Evolutionary conservation across 2,888 invertebrate species (phyloP), one percentile per base, ranked within the genome.

Genomic region (Xanthostigma xanthostigma): DNA sequence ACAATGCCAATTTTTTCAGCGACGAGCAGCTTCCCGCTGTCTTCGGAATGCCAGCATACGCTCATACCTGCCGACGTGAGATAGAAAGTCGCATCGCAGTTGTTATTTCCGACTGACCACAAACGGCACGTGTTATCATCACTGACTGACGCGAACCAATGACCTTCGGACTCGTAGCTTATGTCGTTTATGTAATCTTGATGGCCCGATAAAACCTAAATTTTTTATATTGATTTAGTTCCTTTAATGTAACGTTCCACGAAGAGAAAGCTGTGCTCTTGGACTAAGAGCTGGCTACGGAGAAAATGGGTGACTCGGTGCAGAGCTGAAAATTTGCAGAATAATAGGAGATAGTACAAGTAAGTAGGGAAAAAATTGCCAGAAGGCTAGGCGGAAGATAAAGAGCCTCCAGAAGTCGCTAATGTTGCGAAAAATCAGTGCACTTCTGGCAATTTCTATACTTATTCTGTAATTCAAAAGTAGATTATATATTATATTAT

Each of bases 1-100:
- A 87, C 76, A 1, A 79, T 65, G n/a, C 86, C 85, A 56, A 75
- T 75, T 62, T 83, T 84, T 62, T 85, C 84, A 1, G 81, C 85
- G 2, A 86, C 81, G 53, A 87, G 64, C 17, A 87, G 67, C 66
- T 85, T 85, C 40, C 74, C 74, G 2, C 73, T 70, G 57, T 85
- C 84, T 50, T 80, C 78, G 39, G 69, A 68, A 62, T 86, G 84
- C 77, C 82, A 84, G 57, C 76, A 73, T 0, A 79, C 76, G 5
- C 72, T 72, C 65, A 79, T 72, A 40, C 68, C 81, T 41, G 84
- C 78, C 11, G 83, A 81, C 27, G 74, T 74, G 14, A 86, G 66
- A 50, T 73, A 69, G 58, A 84, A 79, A 37, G 74, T 75, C 6
- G 73, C 69, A 27, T 73, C 63, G 55, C 73, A 72, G 54, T 72